A percentile compares a stretch with the other conserved stretches of the same genome.
Conservation (phyloP, 2,113 vertebrate genomes). For the Ginglymostoma cirratum region DNA sequence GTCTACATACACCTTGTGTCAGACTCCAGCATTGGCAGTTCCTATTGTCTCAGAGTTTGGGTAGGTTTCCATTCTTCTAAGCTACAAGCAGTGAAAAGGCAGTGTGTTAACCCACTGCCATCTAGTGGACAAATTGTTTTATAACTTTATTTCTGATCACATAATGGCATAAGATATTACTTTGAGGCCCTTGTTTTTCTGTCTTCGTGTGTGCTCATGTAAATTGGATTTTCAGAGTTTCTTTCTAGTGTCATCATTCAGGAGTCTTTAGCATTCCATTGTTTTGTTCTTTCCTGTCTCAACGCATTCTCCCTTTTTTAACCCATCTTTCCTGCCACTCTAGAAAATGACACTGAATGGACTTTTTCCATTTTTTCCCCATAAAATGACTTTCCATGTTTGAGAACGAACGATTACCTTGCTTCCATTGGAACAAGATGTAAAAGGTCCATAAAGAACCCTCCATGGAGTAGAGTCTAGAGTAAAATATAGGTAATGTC, state of each 20-base stretch:
- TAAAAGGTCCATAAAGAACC: background rate
- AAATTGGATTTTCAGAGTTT: background rate
- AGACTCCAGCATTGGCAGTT: too few relatives aligned
- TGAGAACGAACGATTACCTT: background rate
- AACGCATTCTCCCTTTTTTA: background rate
- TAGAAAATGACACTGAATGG: background rate
- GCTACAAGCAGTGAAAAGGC: background rate
- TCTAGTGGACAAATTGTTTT: background rate
- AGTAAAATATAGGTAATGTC: background rate
- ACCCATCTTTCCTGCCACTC: background rate
- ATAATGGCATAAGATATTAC: background rate
- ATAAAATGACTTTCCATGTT: background rate
- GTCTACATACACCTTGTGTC: too few relatives aligned
- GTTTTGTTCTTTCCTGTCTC: background rate
- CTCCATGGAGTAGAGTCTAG: background rate
- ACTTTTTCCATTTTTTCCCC: background rate
- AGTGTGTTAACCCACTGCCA: background rate
- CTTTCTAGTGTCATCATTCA: background rate
- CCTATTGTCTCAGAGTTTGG: background rate
- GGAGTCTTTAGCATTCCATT: background rate
- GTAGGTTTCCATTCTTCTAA: background rate
- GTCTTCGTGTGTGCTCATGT: background rate
- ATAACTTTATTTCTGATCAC: background rate
- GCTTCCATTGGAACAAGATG: background rate
- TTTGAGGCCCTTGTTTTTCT: background rate